A percentile compares a stretch with the other conserved stretches of the same genome.
phyloP scores from a whole-genome alignment of 2,888 invertebrate species.

The Terebella lapidaria region DNA sequence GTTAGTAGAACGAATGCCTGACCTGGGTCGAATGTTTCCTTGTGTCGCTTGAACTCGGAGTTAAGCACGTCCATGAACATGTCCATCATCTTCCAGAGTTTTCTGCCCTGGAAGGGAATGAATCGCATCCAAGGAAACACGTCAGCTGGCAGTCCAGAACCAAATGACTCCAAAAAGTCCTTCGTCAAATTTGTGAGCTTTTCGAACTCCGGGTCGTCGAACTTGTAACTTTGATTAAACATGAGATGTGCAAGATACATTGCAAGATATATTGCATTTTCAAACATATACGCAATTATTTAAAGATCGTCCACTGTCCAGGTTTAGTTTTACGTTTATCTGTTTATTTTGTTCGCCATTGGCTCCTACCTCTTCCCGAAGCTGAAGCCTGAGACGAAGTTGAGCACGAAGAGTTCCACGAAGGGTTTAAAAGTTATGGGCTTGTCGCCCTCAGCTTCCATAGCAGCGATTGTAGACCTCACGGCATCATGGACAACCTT shows the following conservation, averaged over 20 bases:
- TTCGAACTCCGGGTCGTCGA: not conserved
- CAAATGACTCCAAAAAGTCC: not conserved
- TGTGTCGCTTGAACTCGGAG: not conserved
- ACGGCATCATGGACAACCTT: not conserved
- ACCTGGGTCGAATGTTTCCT: conserved; percentile 1
- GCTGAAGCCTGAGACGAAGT: not conserved
- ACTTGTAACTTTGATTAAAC: too few relatives aligned
- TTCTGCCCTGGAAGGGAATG: not conserved
- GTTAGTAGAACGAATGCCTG: not conserved
- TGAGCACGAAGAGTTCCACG: not conserved
- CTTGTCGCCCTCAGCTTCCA: not conserved
- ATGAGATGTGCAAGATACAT: too few relatives aligned
- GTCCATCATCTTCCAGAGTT: too few relatives aligned
- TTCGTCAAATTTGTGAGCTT: not conserved
- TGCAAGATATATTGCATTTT: too few relatives aligned
- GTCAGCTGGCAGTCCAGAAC: not conserved
- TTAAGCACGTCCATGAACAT: not conserved
- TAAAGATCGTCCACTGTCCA: too few relatives aligned
- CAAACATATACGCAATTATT: too few relatives aligned
- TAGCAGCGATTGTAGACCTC: not conserved
- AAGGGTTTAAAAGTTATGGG: not conserved
- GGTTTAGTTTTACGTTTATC: too few relatives aligned
- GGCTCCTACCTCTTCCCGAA: not conserved
- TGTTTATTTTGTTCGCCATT: too few relatives aligned
- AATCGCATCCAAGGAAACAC: not conserved